Conservation (phyloP, 2,113 vertebrate species). For the Motacilla alba region DNA sequence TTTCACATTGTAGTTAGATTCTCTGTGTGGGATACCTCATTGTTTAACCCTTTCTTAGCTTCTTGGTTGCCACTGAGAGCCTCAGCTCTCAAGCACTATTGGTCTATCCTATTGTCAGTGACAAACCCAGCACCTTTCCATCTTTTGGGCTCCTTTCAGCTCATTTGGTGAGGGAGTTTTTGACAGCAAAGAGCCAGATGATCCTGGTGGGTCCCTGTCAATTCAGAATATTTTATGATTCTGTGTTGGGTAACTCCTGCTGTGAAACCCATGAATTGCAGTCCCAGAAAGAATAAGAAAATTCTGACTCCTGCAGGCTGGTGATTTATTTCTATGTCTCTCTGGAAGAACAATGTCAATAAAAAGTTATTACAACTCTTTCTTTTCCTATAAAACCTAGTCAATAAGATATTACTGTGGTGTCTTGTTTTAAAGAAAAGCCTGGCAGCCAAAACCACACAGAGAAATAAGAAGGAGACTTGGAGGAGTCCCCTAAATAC, state of each 20-base stretch:
- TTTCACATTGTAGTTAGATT: not conserved
- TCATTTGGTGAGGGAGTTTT: not conserved
- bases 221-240: not conserved
- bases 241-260: not conserved
- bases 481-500: not conserved
- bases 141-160: not conserved
- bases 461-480: not conserved
- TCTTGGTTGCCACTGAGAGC: not conserved
- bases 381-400: constrained; percentile 35
- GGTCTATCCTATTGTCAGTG: not conserved
- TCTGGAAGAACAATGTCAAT: constrained; percentile 43
- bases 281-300: not conserved
- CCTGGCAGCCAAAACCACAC: not conserved
- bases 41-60: not conserved
- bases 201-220: not conserved
- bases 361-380: constrained; percentile 60
- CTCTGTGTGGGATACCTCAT: not conserved
- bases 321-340: constrained; percentile 9
- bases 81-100: not conserved
- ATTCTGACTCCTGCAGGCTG: not conserved
- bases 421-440: constrained; percentile 29
- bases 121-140: not conserved
- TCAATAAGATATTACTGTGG: constrained; percentile 36
- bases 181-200: not conserved
- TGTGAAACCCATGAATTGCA: not conserved